Conservation (phyloP, 2,113 vertebrate species). For the Callocephalon fimbriatum region DNA sequence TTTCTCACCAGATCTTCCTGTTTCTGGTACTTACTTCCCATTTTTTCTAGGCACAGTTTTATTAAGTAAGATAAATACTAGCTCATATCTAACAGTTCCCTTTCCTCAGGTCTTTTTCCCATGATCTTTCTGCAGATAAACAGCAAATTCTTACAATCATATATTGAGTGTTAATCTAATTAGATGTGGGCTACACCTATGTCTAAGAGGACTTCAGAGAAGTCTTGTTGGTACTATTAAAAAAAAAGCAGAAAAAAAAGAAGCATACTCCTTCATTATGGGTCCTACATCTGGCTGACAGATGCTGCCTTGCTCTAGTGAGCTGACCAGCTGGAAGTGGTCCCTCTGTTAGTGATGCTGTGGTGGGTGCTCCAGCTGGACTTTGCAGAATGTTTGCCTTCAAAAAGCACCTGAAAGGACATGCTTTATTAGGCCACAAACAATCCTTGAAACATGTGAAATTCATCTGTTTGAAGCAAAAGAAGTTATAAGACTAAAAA, state of each 20-base stretch:
- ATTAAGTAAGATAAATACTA: neutral
- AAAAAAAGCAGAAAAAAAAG: neutral
- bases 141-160: neutral
- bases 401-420: neutral
- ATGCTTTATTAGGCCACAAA: neutral
- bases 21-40: neutral
- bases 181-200: neutral
- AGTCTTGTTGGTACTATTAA: neutral
- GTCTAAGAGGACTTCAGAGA: neutral
- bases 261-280: neutral
- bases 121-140: neutral
- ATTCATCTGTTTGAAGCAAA: neutral
- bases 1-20: neutral
- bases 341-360: neutral
- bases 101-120: neutral
- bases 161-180: neutral
- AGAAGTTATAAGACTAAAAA: neutral
- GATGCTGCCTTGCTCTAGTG: neutral
- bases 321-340: neutral
- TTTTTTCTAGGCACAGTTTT: neutral
- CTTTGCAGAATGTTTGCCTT: neutral
- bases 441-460: neutral
- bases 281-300: neutral
- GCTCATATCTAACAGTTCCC: neutral
- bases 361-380: neutral